Evolutionary conservation across 2,113 vertebrate genomes (phyloP).

Genomic region (Platysteira castanea): DNA sequence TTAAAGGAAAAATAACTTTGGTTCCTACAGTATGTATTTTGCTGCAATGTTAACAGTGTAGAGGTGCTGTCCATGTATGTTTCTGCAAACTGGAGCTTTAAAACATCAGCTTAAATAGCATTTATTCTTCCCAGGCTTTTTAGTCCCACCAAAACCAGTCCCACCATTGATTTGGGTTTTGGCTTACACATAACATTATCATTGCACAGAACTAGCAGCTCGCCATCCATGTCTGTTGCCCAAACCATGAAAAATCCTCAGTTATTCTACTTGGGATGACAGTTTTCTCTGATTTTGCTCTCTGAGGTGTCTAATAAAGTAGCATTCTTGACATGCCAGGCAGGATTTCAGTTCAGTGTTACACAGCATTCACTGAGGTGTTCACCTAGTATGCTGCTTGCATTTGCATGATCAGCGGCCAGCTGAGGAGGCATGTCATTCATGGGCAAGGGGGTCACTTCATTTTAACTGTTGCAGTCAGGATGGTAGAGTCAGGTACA

Average conservation of each 20-base stretch:
- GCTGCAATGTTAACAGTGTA: neutral
- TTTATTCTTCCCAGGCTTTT: neutral
- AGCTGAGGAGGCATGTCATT: neutral
- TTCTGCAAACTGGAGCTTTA: neutral
- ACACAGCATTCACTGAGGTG: neutral
- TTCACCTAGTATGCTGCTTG: neutral
- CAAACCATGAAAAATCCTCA: neutral
- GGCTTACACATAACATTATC: neutral
- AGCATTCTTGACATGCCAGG: neutral
- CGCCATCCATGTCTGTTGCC: neutral
- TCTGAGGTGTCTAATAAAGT: neutral
- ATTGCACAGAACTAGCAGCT: neutral
- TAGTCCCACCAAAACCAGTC: neutral
- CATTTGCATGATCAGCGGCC: neutral
- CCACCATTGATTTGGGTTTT: neutral
- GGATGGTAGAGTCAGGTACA: neutral
- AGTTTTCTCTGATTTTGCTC: neutral
- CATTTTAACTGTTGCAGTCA: neutral
- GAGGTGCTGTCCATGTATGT: neutral
- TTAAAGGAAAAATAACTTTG: neutral
- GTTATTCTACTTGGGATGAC: neutral
- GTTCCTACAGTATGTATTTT: neutral
- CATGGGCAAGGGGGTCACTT: neutral
- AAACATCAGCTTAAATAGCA: neutral
- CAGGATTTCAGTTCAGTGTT: neutral